Percentiles rank a stretch among this genome's conserved stretches.
Conservation (phyloP, 2,797 vertebrate species). For the Clarias platycephalus region DNA sequence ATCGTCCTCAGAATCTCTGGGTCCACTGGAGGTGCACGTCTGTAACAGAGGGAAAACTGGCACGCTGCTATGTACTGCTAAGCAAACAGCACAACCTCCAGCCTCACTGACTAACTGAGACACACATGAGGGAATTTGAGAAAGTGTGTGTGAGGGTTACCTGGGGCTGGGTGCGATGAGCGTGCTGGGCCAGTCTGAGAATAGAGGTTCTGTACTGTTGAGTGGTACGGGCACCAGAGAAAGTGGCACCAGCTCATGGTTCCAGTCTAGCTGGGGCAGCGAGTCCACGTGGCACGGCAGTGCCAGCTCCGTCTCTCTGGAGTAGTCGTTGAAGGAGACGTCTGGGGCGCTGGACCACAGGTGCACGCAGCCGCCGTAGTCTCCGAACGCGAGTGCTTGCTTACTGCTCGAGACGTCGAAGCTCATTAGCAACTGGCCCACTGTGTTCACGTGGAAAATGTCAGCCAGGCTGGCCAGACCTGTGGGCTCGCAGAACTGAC, state of each 20-base stretch:
- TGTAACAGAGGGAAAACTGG: constrained; percentile 52
- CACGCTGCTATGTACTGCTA: background rate
- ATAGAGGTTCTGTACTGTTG: constrained; percentile 80
- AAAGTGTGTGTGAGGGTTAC: constrained; percentile 63
- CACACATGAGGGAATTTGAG: background rate
- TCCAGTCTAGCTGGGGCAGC: constrained; percentile 94
- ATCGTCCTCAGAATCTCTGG: constrained; percentile 94
- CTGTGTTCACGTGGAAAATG: constrained; percentile 93
- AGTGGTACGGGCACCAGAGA: constrained; percentile 91
- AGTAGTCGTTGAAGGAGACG: constrained; percentile 90
- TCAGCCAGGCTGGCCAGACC: constrained; percentile 92
- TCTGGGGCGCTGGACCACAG: constrained; percentile 93
- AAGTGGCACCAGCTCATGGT: constrained; percentile 90
- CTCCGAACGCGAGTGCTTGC: constrained; percentile 92
- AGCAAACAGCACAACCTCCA: background rate
- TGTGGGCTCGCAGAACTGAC: constrained; percentile 97
- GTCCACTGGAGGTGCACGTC: constrained; percentile 89
- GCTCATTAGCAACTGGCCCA: constrained; percentile 94
- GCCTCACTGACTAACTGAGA: background rate
- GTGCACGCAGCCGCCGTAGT: constrained; percentile 92
- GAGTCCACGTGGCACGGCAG: constrained; percentile 92
- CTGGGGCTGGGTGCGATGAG: constrained; percentile 85
- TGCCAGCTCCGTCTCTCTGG: constrained; percentile 91
- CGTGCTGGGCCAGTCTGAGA: constrained; percentile 88
- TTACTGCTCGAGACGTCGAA: constrained; percentile 96